Base-by-base conservation (phyloP, 2,797 vertebrate genomes). In the Premnoplex brunnescens region DNA sequence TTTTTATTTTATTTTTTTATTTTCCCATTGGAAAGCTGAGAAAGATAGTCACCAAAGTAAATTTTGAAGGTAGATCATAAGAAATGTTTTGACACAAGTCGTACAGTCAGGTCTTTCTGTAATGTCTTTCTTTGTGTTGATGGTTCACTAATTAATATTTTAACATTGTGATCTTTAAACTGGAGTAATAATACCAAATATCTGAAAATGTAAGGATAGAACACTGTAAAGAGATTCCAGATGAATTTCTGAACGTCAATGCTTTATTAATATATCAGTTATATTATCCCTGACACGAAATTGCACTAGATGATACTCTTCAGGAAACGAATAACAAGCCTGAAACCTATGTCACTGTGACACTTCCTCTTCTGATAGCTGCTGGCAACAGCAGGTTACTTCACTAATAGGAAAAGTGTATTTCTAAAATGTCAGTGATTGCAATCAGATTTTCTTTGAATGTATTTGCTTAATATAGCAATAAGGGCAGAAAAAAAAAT, bases 351-450 rank as follows among this genome's bases (percentile, higher is more conserved):
- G 23, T 54, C 88, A 60, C 44, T 48, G 34, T 67, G 39, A 54
- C 54, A 51, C 49, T 79, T 78, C 24, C 52, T 75, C 51, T 58
- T 87, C 28, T 28, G 6, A 78, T 58, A 78, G 43, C 39, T 78
- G 39, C 58, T 93, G 66, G 51, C 54, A 89, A 66, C 39, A 73
- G 39, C 46, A 84, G 39, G n/a, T 73, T 89, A 86, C 30, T 58
- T 85, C 69, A 62, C 24, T 91, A 94, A 92, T 60, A 71, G 37
- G 37, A 82, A 85, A 91, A 62, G 3, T 44, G 17, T 62, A 36
- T 89, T 93, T 83, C 85, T 80, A 85, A 93, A 91, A 89, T 37
- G 51, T 54, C 64, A 85, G 71, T 80, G 86, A 92, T 78, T 88
- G 64, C 58, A 95, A 77, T n/a, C 60, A 94, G 68, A 41, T 62